Conservation (phyloP, 2,113 vertebrate genomes). For the Halcyon senegalensis region DNA sequence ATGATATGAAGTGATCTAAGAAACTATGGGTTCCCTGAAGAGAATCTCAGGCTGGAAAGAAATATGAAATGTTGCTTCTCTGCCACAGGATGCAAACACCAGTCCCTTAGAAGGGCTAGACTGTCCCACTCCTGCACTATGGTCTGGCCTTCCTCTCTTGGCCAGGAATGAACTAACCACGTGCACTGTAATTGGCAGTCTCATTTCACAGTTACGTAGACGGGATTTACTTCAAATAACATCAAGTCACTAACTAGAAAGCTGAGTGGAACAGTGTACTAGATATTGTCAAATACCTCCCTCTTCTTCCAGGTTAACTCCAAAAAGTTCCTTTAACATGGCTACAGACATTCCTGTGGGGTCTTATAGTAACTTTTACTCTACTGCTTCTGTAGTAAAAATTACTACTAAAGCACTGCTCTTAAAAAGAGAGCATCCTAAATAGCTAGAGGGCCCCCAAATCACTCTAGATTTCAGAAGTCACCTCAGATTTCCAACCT, state of each 20-base stretch:
- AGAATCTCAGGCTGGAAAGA: conserved; percentile 13
- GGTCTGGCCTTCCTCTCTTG: neutral
- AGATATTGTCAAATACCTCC: neutral
- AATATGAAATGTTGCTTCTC: neutral
- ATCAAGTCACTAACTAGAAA: neutral
- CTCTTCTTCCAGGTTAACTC: neutral
- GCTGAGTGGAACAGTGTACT: neutral
- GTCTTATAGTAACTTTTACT: neutral
- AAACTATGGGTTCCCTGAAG: neutral
- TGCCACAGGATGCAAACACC: neutral
- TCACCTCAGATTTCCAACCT: neutral
- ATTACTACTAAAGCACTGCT: neutral
- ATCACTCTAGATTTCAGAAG: neutral
- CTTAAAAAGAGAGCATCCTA: neutral
- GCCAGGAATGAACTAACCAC: neutral
- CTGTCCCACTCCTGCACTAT: neutral
- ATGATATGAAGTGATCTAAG: neutral
- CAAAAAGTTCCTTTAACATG: neutral
- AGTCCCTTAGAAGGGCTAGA: neutral
- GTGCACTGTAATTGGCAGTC: neutral
- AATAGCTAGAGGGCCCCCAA: neutral
- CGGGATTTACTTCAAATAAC: neutral
- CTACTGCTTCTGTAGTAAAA: neutral
- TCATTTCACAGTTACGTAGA: neutral
- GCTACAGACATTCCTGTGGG: neutral